These are phyloP conservation scores for Callaeas wilsoni DNA, from an alignment of 2,113 vertebrate species.

Conservation along the genomic window DNA sequence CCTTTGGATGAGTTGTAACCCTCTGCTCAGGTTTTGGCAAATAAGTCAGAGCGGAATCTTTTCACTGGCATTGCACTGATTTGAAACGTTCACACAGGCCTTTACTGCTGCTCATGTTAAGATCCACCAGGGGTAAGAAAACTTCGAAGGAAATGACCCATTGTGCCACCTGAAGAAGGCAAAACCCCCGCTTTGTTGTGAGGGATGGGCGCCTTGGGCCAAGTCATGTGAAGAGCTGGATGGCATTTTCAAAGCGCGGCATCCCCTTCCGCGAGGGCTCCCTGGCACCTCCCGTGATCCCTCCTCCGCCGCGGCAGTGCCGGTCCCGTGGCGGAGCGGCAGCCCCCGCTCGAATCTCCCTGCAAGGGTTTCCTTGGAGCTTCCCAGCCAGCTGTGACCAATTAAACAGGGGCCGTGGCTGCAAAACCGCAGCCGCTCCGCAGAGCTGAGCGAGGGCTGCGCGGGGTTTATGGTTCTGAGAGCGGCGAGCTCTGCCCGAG, in stretches of 20 bases:
- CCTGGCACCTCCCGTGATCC: neutral
- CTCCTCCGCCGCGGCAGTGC: neutral
- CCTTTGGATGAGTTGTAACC: neutral
- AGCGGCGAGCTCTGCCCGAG: rapidly evolving
- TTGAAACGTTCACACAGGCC: neutral
- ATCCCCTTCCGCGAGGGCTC: neutral
- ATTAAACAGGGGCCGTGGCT: neutral
- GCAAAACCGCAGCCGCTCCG: neutral
- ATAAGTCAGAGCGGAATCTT: neutral
- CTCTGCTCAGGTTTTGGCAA: neutral
- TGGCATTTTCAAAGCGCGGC: neutral
- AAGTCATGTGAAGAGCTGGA: neutral
- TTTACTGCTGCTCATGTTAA: rapidly evolving
- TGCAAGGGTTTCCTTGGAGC: neutral
- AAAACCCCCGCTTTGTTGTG: neutral
- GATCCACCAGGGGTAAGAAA: neutral
- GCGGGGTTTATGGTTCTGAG: neutral
- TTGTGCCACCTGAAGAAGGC: neutral
- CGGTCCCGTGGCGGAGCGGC: neutral
- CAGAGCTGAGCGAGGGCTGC: neutral
- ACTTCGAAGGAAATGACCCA: neutral
- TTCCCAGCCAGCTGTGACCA: slow-evolving; percentile 4
- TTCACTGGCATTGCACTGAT: neutral
- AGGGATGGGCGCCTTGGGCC: neutral
- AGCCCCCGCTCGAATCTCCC: neutral